A percentile compares a stretch with the other conserved stretches of the same genome.
phyloP scores from a whole-genome alignment of 2,888 invertebrate species.

The Trachelus iudaicus region DNA sequence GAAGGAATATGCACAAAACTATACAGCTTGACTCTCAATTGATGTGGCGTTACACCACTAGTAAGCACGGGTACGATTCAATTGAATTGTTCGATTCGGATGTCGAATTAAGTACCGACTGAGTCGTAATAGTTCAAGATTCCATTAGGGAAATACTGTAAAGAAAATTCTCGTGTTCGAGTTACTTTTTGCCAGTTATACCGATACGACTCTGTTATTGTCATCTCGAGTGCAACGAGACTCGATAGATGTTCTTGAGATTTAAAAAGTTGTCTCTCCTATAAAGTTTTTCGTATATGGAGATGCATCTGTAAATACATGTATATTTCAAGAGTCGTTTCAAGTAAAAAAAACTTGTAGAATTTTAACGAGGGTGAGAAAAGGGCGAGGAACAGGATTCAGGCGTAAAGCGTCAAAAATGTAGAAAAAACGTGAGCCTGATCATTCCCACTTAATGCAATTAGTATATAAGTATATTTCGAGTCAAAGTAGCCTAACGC shows the following conservation, averaged over 20 bases:
- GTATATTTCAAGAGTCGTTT: background rate
- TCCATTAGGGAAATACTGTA: background rate
- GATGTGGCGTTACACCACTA: background rate
- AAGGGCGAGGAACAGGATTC: background rate
- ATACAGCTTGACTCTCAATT: background rate
- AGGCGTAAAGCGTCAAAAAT: background rate
- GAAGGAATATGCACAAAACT: background rate
- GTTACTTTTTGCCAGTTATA: background rate
- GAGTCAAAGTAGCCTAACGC: conserved; percentile 1
- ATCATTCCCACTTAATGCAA: conserved; percentile 4
- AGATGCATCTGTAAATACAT: background rate
- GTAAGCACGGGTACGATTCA: background rate
- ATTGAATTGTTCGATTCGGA: conserved; percentile 22
- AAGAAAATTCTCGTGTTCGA: background rate
- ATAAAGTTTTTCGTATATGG: background rate
- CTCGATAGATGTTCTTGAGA: background rate
- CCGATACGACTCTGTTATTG: background rate
- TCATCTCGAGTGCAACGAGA: background rate
- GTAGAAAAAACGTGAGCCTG: conserved; percentile 11
- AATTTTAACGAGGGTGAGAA: background rate
- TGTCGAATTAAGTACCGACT: conserved; percentile 31
- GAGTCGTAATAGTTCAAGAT: conserved; percentile 16
- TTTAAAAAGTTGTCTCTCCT: background rate
- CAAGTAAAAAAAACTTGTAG: background rate
- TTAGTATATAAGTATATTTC: background rate